Percentiles rank a stretch among this genome's conserved stretches.
Evolutionary conservation across 2,113 vertebrate species (phyloP).

Genomic region (Sphyrna mokarran): DNA sequence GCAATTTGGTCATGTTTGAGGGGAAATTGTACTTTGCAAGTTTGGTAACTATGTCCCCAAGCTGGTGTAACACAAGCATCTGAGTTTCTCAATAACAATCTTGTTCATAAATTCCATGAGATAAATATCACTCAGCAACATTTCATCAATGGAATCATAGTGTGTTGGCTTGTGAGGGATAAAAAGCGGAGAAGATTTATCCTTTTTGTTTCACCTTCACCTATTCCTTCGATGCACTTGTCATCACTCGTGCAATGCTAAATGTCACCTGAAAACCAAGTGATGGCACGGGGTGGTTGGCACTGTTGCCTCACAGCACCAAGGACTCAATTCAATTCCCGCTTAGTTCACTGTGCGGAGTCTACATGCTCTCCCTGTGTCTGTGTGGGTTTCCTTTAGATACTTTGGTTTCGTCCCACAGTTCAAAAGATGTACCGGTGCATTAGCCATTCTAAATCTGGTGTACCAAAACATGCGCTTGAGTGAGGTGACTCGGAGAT

Average conservation of each 20-base stretch:
- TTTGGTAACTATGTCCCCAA: background rate
- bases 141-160: background rate
- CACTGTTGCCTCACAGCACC: too few relatives aligned
- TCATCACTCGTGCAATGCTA: background rate
- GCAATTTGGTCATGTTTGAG: background rate
- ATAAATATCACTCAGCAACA: constrained; percentile 9
- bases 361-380: too few relatives aligned
- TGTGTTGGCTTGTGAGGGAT: background rate
- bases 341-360: too few relatives aligned
- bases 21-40: background rate
- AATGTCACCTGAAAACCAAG: background rate
- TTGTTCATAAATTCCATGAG: background rate
- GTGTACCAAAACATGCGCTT: too few relatives aligned
- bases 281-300: too few relatives aligned
- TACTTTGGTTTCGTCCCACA: too few relatives aligned
- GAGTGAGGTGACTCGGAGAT: too few relatives aligned
- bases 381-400: too few relatives aligned
- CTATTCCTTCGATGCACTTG: background rate
- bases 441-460: too few relatives aligned
- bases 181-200: background rate
- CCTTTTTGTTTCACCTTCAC: background rate
- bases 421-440: too few relatives aligned
- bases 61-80: background rate
- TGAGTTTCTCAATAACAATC: background rate
- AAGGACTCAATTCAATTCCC: too few relatives aligned